phyloP scores from a whole-genome alignment of 2,888 invertebrate species.

The Atherix ibis region DNA sequence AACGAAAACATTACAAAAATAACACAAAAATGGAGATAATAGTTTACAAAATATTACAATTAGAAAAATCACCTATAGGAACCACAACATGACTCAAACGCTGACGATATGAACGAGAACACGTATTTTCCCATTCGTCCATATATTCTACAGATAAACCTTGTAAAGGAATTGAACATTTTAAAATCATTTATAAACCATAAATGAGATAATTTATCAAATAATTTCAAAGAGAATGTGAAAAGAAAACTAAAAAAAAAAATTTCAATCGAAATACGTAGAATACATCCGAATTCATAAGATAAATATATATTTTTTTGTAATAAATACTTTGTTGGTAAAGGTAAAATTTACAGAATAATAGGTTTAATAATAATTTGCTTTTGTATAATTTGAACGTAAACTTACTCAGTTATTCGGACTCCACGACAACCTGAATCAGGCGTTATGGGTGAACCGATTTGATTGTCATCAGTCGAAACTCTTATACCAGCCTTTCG shows the following conservation, averaged over 20 bases:
- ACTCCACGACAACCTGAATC: constrained; percentile 42
- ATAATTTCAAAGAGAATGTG: background rate
- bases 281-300: no score
- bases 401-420: constrained; percentile 52
- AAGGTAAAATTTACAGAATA: no score
- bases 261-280: no score
- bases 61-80: constrained; percentile 44
- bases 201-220: background rate
- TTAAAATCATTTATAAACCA: background rate
- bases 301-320: no score
- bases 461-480: constrained; percentile 20
- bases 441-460: constrained; percentile 14
- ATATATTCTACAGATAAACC: constrained; percentile 47
- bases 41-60: background rate
- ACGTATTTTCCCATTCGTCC: constrained; percentile 52
- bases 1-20: background rate
- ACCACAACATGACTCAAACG: constrained; percentile 55
- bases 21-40: constrained; percentile 1
- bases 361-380: no score
- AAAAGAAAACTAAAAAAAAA: background rate
- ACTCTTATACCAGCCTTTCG: constrained; percentile 47
- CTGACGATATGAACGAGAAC: constrained; percentile 52
- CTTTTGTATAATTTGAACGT: no score
- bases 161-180: constrained; percentile 15
- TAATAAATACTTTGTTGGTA: no score